Conservation (phyloP, 2,888 invertebrate genomes). For the Caenorhabditis wallacei region DNA sequence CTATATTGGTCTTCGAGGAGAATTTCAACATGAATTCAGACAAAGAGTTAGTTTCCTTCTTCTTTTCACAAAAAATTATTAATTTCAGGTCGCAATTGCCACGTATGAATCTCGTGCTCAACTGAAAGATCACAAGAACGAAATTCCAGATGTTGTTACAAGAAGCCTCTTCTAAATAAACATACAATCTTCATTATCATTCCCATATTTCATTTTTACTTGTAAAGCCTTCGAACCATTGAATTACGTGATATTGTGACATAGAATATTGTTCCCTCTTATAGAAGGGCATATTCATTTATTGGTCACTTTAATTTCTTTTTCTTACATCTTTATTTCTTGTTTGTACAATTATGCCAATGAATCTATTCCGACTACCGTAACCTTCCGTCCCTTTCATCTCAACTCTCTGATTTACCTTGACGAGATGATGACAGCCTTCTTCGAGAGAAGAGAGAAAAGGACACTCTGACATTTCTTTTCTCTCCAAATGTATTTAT, state of each 20-base stretch:
- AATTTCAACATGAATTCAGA: slow-evolving; percentile 86
- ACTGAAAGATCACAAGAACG: slow-evolving; percentile 82
- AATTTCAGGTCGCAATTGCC: slow-evolving; percentile 79
- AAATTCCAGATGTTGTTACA: slow-evolving; percentile 73
- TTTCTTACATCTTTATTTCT: background rate
- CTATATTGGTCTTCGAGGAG: slow-evolving; percentile 96
- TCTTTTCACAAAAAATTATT: too few relatives aligned
- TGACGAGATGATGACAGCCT: slow-evolving; percentile 20
- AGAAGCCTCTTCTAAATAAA: slow-evolving; percentile 45
- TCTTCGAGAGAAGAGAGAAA: background rate
- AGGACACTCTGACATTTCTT: background rate
- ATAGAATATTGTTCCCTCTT: too few relatives aligned
- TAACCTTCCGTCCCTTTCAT: slow-evolving; percentile 5
- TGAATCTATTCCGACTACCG: slow-evolving; percentile 32
- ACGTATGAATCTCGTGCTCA: slow-evolving; percentile 82
- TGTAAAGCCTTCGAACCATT: background rate
- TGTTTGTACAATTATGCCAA: background rate
- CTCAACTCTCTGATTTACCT: background rate
- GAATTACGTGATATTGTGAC: too few relatives aligned
- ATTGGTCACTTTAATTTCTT: background rate
- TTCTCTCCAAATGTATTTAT: slow-evolving; percentile 1
- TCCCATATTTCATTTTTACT: too few relatives aligned
- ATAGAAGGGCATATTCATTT: too few relatives aligned
- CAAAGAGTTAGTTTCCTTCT: slow-evolving; percentile 69
- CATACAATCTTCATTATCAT: background rate